Percentiles rank a stretch among this genome's conserved stretches.
These are phyloP conservation scores for Arrhopalites spinosus DNA, from an alignment of 2,888 invertebrate genomes.

Conservation along the genomic window DNA sequence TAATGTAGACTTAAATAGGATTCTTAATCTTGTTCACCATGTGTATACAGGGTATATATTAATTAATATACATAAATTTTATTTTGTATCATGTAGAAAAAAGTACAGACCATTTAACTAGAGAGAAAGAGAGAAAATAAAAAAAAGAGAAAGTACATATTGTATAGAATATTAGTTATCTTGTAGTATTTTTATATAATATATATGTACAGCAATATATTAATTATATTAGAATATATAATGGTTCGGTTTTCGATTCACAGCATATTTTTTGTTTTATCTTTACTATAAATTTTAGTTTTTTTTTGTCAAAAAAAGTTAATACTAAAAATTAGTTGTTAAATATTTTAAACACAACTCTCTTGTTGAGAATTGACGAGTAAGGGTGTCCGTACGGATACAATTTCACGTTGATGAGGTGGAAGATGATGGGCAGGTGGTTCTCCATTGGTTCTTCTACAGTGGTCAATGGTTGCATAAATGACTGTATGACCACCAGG, in stretches of 20 bases:
- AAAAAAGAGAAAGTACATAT: too few relatives aligned
- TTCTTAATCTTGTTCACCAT: too few relatives aligned
- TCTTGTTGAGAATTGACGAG: constrained; percentile 69
- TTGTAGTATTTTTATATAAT: too few relatives aligned
- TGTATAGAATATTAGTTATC: too few relatives aligned
- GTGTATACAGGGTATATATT: too few relatives aligned
- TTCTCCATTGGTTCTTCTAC: constrained; percentile 59
- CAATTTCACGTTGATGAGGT: constrained; percentile 65
- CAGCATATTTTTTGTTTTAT: constrained; percentile 18
- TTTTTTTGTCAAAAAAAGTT: neutral
- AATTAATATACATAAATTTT: too few relatives aligned
- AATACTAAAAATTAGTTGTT: neutral
- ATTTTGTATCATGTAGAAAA: too few relatives aligned
- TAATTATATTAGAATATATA: neutral
- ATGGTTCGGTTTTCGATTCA: constrained; percentile 15
- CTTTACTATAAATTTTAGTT: neutral
- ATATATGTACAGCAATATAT: neutral
- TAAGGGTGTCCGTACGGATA: constrained; percentile 73
- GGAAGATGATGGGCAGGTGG: constrained; percentile 47
- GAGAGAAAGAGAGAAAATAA: too few relatives aligned
- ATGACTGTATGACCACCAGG: constrained; percentile 69
- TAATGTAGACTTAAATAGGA: too few relatives aligned
- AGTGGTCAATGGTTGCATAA: constrained; percentile 76
- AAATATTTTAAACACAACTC: constrained; percentile 68
- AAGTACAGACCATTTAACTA: too few relatives aligned